Percentiles rank a stretch among this genome's conserved stretches.
phyloP scores from a whole-genome alignment of 1,140 invertebrate genomes.

The Atta texana region DNA sequence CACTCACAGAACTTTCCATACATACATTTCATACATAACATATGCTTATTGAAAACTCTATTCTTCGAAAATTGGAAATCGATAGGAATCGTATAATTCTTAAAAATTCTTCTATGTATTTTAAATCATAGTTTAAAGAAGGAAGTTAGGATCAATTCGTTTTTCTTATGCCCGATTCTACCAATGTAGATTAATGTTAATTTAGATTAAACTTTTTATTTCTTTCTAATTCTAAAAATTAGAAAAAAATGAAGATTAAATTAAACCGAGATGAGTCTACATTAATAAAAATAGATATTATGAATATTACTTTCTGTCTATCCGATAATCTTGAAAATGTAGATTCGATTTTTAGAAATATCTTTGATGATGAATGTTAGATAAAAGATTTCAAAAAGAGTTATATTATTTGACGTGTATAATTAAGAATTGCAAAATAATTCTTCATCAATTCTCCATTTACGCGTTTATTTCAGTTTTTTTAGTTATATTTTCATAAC shows the following conservation, averaged over 20 bases:
- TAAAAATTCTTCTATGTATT: background rate
- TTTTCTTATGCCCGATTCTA: background rate
- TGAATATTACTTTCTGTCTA: background rate
- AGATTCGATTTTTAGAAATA: background rate
- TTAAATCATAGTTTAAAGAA: background rate
- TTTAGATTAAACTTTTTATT: no score
- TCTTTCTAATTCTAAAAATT: no score
- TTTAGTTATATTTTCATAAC: background rate
- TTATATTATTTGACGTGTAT: background rate
- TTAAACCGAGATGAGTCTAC: no score
- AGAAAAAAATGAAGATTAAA: no score
- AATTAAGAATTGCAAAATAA: background rate
- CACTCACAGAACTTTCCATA: background rate
- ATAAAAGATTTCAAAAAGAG: background rate
- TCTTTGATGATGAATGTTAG: background rate
- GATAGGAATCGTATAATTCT: background rate
- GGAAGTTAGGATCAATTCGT: background rate
- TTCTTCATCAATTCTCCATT: background rate
- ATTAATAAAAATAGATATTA: background rate
- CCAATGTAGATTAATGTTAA: no score
- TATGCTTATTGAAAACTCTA: background rate
- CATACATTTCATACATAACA: no score
- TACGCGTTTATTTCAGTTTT: background rate
- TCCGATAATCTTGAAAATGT: background rate
- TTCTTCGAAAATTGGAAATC: constrained; percentile 7